phyloP scores from a whole-genome alignment of 1,140 invertebrate species.

The Planococcus citri region DNA sequence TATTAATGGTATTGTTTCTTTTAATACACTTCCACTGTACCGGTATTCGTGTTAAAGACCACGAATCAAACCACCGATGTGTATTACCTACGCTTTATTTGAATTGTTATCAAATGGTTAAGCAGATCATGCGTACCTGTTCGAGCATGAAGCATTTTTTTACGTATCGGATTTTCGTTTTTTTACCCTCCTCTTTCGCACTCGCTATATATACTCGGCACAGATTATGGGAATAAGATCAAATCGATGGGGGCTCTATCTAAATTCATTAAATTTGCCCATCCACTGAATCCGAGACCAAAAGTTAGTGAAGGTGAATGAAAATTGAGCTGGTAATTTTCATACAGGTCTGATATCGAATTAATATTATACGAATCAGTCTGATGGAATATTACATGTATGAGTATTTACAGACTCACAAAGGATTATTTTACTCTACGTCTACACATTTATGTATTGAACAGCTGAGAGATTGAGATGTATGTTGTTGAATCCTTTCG shows the following conservation, averaged over 20 bases:
- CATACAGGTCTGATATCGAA: constrained; percentile 22
- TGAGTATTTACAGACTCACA: too few relatives aligned
- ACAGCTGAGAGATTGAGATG: too few relatives aligned
- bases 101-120: constrained; percentile 13
- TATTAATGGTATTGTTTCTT: constrained; percentile 15
- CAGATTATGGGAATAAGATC: background rate
- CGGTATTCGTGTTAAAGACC: constrained; percentile 3
- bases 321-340: constrained; percentile 21
- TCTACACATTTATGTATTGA: too few relatives aligned
- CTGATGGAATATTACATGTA: too few relatives aligned
- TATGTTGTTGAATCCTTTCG: too few relatives aligned
- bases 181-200: constrained; percentile 14
- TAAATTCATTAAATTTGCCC: too few relatives aligned
- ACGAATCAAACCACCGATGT: constrained; percentile 18
- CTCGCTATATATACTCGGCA: background rate
- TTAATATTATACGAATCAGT: too few relatives aligned
- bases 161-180: constrained; percentile 11
- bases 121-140: constrained; percentile 21
- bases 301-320: background rate
- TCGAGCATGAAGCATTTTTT: constrained; percentile 17
- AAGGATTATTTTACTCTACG: too few relatives aligned
- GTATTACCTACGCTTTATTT: constrained; percentile 14
- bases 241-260: too few relatives aligned
- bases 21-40: constrained; percentile 7
- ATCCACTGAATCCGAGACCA: too few relatives aligned